These are phyloP conservation scores for Zaprionus ornatus DNA, from an alignment of 1,140 invertebrate species.

Conservation along the genomic window DNA sequence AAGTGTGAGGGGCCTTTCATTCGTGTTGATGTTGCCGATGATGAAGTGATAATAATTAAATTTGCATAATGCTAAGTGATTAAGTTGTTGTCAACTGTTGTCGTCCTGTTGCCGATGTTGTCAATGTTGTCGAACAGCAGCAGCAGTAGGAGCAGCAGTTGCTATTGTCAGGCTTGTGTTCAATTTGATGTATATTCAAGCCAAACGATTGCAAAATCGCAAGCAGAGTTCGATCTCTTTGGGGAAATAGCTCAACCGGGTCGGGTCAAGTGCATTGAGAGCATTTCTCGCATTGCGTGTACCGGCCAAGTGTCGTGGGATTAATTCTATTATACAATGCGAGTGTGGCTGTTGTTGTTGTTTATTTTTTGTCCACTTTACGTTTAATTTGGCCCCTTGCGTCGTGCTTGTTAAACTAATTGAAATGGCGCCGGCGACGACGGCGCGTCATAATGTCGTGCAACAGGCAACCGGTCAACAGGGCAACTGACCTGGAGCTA, in stretches of 20 bases:
- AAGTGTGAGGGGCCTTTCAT: constrained; percentile 18
- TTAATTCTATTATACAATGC: constrained; percentile 60
- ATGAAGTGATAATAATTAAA: constrained; percentile 81
- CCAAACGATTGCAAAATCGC: constrained; percentile 62
- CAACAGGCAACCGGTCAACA: constrained; percentile 54
- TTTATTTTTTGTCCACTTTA: constrained; percentile 42
- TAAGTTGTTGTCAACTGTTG: constrained; percentile 73
- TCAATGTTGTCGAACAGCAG: constrained; percentile 22
- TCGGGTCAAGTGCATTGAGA: constrained; percentile 38
- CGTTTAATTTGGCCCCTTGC: constrained; percentile 59
- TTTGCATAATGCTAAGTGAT: constrained; percentile 80
- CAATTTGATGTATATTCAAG: constrained; percentile 36
- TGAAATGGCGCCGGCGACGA: constrained; percentile 56
- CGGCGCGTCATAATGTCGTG: constrained; percentile 57
- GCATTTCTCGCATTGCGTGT: constrained; percentile 34
- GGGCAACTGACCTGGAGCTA: constrained; percentile 20
- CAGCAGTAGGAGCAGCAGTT: constrained; percentile 26
- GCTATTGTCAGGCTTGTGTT: constrained; percentile 45
- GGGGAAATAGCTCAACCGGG: constrained; percentile 26
- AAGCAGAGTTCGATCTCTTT: constrained; percentile 18
- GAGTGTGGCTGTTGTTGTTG: constrained; percentile 32
- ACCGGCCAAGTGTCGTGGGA: constrained; percentile 52
- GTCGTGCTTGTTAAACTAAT: constrained; percentile 69
- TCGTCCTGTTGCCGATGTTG: constrained; percentile 21
- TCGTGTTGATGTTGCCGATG: constrained; percentile 62